Evolutionary conservation across 2,888 invertebrate genomes (phyloP).

Genomic region (Anthophora plumipes): DNA sequence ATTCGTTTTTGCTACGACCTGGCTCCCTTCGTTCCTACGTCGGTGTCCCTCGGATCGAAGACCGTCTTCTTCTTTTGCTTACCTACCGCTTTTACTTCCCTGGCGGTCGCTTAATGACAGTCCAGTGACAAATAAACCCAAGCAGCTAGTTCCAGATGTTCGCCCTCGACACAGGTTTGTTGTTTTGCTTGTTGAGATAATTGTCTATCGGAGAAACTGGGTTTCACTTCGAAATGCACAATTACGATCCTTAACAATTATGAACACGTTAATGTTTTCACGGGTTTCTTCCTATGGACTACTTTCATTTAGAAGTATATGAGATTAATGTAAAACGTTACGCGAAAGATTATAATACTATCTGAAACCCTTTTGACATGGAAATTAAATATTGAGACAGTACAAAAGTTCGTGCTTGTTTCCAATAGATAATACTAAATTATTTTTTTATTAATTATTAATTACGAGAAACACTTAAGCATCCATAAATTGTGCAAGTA

Average conservation of each 20-base stretch:
- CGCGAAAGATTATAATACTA: too few species aligned
- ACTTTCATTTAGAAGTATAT: too few species aligned
- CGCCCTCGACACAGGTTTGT: constrained; percentile 56
- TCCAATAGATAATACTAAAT: too few species aligned
- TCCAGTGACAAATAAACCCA: constrained; percentile 80
- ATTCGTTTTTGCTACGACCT: constrained; percentile 74
- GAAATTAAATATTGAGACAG: too few species aligned
- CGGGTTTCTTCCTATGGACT: background rate
- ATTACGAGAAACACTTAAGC: too few species aligned
- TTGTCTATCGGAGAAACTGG: constrained; percentile 73
- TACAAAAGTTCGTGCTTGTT: too few species aligned
- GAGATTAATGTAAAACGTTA: too few species aligned
- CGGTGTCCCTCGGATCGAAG: constrained; percentile 52
- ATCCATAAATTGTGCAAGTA: too few species aligned
- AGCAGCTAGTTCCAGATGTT: constrained; percentile 71
- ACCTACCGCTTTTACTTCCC: constrained; percentile 64
- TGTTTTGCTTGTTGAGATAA: constrained; percentile 77
- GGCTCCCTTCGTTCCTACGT: constrained; percentile 51
- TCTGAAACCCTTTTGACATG: too few species aligned
- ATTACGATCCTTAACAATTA: constrained; percentile 26
- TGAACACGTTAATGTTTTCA: constrained; percentile 18
- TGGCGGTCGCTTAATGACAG: constrained; percentile 75
- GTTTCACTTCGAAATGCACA: constrained; percentile 54
- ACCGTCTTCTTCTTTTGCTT: constrained; percentile 60
- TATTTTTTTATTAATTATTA: too few species aligned